Evolutionary conservation across 2,113 vertebrate species (phyloP), one percentile per base, ranked within the genome.

Genomic region (Mustela nigripes): DNA sequence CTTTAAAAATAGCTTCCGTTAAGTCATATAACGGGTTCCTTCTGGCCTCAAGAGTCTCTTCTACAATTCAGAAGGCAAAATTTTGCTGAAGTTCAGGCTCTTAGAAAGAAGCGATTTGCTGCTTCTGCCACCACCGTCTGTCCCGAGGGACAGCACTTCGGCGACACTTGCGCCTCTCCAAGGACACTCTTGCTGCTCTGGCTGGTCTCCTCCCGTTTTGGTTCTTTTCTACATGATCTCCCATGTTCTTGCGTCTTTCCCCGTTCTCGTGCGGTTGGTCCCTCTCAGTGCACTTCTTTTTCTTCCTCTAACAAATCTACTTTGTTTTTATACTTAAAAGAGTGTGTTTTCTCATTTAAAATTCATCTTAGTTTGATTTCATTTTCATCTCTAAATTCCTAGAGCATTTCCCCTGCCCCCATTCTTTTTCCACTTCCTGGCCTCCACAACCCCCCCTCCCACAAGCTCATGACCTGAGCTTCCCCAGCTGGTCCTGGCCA

Each of bases 11-110:
- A 78, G 31, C 63, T 10, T 74, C 26, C 50, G 67, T 63, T 76
- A 48, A 73, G 36, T 36, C 89, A 62, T 24, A 42, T 71, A 50
- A 78, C 31, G n/a, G 16, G 62, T 88, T 36, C 87, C 53, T 86
- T 91, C 67, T 79, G 62, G 65, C 63, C 89, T 95, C 65, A 36
- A 94, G 90, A 73, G 24, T 79, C 45, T 92, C 69, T 87, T 88
- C 63, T 60, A 26, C 18, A 42, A 86, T 73, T 87, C 63, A 89
- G 73, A 39, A n/a, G 36, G 60, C 78, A 96, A 93, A 81, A 87
- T 39, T 63, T 0, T 60, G 74, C 39, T 26, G 74, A 11, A 4
- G 4, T 36, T 71, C 79, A 42, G 9, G 73, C 18, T 21, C 58
- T 89, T 11, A 42, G 19, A 87, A 69, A 31, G 42, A 85, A 53